Evolutionary conservation across 2,888 invertebrate genomes (phyloP).

Genomic region (Kryphioiulus occultus): DNA sequence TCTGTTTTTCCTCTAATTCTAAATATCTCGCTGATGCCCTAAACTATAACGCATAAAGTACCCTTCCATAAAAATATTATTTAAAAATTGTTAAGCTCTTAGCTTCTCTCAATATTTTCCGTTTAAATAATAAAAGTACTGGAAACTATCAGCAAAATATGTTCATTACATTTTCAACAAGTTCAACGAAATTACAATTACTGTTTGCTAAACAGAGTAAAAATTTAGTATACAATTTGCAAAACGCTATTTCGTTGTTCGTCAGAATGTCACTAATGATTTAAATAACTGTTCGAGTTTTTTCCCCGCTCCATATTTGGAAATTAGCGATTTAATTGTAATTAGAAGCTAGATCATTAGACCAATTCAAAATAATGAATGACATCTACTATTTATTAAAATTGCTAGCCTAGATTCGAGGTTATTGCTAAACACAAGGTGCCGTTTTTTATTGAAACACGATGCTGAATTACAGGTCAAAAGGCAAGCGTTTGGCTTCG

Average conservation of each 20-base stretch:
- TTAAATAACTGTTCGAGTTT: not conserved
- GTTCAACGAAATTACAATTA: too few relatives aligned
- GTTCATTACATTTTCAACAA: too few relatives aligned
- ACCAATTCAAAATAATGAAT: not conserved
- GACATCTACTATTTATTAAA: not conserved
- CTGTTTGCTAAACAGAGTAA: not conserved
- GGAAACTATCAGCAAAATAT: too few relatives aligned
- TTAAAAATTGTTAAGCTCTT: too few relatives aligned
- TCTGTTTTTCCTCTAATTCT: too few relatives aligned
- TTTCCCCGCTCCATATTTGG: not conserved
- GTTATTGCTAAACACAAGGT: not conserved
- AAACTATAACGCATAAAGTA: too few relatives aligned
- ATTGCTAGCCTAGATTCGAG: not conserved
- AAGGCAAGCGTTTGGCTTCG: slow-evolving; percentile 51
- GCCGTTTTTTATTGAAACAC: not conserved
- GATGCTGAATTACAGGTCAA: slow-evolving; percentile 39
- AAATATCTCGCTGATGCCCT: too few relatives aligned
- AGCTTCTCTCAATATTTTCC: too few relatives aligned
- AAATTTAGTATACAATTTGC: not conserved
- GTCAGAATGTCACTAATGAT: not conserved
- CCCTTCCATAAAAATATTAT: too few relatives aligned
- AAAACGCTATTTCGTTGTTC: not conserved
- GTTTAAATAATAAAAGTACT: too few relatives aligned
- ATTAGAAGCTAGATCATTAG: not conserved
- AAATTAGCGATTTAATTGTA: not conserved